A percentile compares a stretch with the other conserved stretches of the same genome.
Conservation (phyloP, 2,797 vertebrate genomes). For the Sebastes vulpes region DNA sequence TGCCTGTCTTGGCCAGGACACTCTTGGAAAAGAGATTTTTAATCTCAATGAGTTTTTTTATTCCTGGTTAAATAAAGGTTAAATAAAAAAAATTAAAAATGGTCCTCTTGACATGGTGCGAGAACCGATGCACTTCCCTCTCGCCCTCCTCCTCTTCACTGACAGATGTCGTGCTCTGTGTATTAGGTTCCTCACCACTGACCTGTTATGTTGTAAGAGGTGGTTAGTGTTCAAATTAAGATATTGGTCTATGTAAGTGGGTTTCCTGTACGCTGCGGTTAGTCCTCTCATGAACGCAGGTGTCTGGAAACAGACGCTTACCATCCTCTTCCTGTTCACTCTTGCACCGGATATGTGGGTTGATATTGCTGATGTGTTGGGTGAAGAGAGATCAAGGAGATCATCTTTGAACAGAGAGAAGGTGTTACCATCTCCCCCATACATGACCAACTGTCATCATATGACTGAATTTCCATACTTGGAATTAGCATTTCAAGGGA, state of each 20-base stretch:
- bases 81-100: too few species aligned
- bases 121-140: too few species aligned
- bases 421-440: background rate
- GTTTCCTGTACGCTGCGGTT: background rate
- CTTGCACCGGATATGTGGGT: background rate
- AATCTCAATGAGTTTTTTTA: too few species aligned
- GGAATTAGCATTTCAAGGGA: too few species aligned
- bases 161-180: background rate
- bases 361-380: background rate
- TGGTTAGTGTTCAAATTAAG: background rate
- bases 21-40: too few species aligned
- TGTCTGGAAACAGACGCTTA: background rate
- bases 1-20: too few species aligned
- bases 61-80: too few species aligned
- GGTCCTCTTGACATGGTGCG: background rate
- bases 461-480: background rate
- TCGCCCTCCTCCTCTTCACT: background rate
- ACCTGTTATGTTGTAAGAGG: background rate
- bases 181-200: background rate
- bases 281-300: background rate
- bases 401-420: background rate
- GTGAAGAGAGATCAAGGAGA: background rate
- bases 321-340: slow-evolving; percentile 3
- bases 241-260: background rate
- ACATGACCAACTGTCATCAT: background rate